Percentiles rank a stretch among this genome's conserved stretches.
These are phyloP conservation scores for Lota lota DNA, from an alignment of 2,113 vertebrate species.

Conservation along the genomic window DNA sequence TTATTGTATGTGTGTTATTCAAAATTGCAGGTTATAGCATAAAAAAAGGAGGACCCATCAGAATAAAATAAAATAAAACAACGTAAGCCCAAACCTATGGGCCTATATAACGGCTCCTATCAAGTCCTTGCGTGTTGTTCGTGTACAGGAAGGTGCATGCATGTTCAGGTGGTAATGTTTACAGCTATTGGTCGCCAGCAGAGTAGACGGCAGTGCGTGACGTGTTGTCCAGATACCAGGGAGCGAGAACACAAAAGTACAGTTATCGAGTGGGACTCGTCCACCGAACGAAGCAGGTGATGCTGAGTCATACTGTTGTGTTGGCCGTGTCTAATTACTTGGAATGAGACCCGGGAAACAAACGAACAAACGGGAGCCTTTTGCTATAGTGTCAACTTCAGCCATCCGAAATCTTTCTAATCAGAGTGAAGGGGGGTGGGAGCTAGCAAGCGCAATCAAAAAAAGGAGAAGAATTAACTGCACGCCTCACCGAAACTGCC, in stretches of 20 bases:
- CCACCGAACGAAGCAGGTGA: constrained; percentile 5
- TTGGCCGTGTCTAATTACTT: constrained; percentile 46
- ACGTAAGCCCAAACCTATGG: too few species aligned
- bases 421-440: constrained; percentile 22
- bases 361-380: constrained; percentile 21
- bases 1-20: too few species aligned
- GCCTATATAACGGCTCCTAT: too few species aligned
- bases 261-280: constrained; percentile 39
- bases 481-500: not conserved
- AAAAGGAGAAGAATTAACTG: constrained; percentile 18
- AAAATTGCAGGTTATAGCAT: too few species aligned
- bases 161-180: too few species aligned
- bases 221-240: constrained; percentile 19
- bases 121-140: too few species aligned
- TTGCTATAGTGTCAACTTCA: constrained; percentile 23
- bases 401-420: constrained; percentile 23
- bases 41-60: too few species aligned
- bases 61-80: too few species aligned
- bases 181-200: not conserved
- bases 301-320: constrained; percentile 32
- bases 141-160: too few species aligned
- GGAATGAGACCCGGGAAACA: constrained; percentile 37
- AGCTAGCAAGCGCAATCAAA: constrained; percentile 5
- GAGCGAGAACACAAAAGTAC: constrained; percentile 1
- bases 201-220: not conserved